Evolutionary conservation across 1,140 invertebrate species (phyloP), one percentile per base, ranked within the genome.

Genomic region (Centruroides sculpturatus): DNA sequence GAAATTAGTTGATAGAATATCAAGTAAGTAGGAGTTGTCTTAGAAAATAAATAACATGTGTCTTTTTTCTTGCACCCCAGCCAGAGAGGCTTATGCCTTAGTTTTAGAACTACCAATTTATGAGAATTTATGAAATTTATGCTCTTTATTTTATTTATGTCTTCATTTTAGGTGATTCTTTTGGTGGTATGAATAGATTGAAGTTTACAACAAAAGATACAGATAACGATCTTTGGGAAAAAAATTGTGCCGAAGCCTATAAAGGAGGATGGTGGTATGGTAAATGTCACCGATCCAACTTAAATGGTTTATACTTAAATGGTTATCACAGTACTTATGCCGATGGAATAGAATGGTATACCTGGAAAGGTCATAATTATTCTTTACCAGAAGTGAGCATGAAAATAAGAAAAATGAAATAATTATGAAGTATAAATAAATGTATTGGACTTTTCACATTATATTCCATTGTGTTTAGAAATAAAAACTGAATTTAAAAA

Each of bases 201-300:
- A 81, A 80, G 69, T 88, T 87, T 70, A 85, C 83, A 46, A 86
- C 85, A 0, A 75, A 76, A 52, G 86, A 88, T 60, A 69, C 74
- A 13, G 85, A 88, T 69, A 83, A 86, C 67, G 86, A 88, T 68
- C 77, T 77, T 11, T 82, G 80, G 71, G 82, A 84, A 13, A 80
- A 82, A 13, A 81, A 80, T 58, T 89, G 85, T 69, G 83, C 85
- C 0, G 70, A 77, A 56, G 71, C 70, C 62, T 77, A 74, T 66
- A 71, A 73, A 41, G 73, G 75, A 0, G 77, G 75, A 0, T 79
- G 77, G 77, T 78, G 77, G 77, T 78, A 75, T 63, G 74, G 73
- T 57, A 86, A 91, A 71, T 97, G 92, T 73, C 91, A 94, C 69
- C 87, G 90, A 71, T 86, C 87, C 9, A 94, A 94, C 77, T 81